Evolutionary conservation across 1,140 invertebrate genomes (phyloP), one percentile per base, ranked within the genome.

Genomic region (Drosophila oshimai): DNA sequence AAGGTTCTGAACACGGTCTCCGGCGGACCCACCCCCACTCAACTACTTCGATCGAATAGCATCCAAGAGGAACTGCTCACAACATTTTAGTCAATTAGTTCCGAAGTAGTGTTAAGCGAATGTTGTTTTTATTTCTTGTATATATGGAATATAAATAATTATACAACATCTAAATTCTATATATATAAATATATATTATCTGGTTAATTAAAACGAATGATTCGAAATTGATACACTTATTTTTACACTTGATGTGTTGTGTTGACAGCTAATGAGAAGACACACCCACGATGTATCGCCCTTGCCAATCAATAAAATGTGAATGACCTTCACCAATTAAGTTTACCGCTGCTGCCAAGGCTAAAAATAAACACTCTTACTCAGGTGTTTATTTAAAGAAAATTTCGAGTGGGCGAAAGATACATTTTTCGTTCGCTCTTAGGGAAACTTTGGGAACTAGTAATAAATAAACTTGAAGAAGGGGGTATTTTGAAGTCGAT

Each of bases 11-110:
- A 80, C 37, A 88, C 89, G 33, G 57, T 91, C 45, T 74, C 87
- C 24, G 88, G 87, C 42, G 92, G 92, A 34, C 91, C 92, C 0
- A 91, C 93, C 1, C 90, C 93, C 28, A 92, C 93, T 37, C 93
- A 93, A 78, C 92, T 95, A 6, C 92, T 93, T 37, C 93, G 95
- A 90, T 96, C 95, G 57, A 95, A 95, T 86, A 96, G 95, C 92
- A 95, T 96, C 92, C 94, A 95, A 90, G 95, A 96, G 74, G 96
- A 96, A 92, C 92, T 96, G 64, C 93, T 93, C 71, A 95, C 95
- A 69, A 90, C 88, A 46, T 90, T 89, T 90, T 90, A 90, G 76
- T 75, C 69, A 54, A 76, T 67, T 67, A 58, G 49, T 29, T 58
- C 15, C 53, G 45, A 72, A 62, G 68, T 72, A 72, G 54, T 71